Base-by-base conservation (phyloP, 2,888 invertebrate species). In the Litoditis marina region DNA sequence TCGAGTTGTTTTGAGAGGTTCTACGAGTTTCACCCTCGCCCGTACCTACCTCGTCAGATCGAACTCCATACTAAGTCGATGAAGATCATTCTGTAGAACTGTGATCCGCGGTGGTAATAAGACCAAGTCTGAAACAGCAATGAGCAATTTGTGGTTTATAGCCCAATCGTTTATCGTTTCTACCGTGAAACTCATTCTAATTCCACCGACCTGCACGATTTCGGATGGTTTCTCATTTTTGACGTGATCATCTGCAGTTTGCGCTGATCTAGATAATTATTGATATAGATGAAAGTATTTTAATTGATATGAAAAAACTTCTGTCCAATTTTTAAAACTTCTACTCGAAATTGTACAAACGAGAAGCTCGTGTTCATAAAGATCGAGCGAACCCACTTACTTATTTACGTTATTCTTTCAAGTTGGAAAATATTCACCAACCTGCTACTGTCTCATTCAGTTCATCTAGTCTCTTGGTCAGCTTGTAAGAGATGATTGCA, bases 61-160 rank as follows among this genome's bases (percentile, higher is more conserved):
- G 27, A 60, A 60, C 27, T 60, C 60, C 60, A 60, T 60, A 25
- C 53, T 25, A 25, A 60, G 34, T 31, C 60, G 34, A 25, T 60
- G 60, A 22, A 60, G 51, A 19, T 60, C 60, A 44, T 52, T 28
- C 52, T 60, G 52, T 2, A 60, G 46, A 31, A 52, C 52, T 8
- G 25, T 22, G n/a, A 60, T n/a, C 44, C 46, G 25, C 4, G 52
- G 25, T 25, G 60, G 60, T 27, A 60, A 32, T 2, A 60, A 16
- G 8, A 60, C 44, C 7, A 60, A 36, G n/a, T 39, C 60, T 58
- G 16, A 55, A 46, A 11, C 16, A 13, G 22, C 44, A 44, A 44
- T 44, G 19, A 44, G 19, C 44, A 22, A 25, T 44, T 44, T 25
- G 44, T 44, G 19, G 25, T 44, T 44, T 44, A n/a, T n/a, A n/a